Percentiles rank a stretch among this genome's conserved stretches.
phyloP scores from a whole-genome alignment of 2,888 invertebrate species.

The Trachelus stipa region DNA sequence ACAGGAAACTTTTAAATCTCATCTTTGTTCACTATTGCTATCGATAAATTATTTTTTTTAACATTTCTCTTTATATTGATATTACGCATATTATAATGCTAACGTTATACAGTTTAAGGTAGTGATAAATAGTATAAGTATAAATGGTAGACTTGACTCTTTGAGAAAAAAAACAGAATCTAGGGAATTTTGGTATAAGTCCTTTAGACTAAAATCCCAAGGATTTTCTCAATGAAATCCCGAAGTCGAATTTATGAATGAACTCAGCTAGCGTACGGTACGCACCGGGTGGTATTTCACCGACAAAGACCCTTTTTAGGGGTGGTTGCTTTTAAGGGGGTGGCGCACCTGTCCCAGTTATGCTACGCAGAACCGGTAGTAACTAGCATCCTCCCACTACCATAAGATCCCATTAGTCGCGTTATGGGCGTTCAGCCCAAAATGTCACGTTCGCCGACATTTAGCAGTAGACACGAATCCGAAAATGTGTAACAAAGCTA shows the following conservation, averaged over 20 bases:
- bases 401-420: background rate
- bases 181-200: background rate
- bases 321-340: conserved; percentile 19
- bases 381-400: conserved; percentile 6
- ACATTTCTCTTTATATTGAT: background rate
- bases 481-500: conserved; percentile 1
- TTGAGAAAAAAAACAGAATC: background rate
- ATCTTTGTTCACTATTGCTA: background rate
- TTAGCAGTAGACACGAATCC: background rate
- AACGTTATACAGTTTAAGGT: background rate
- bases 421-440: background rate
- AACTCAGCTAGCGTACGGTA: conserved; percentile 24
- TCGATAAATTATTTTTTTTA: background rate
- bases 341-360: conserved; percentile 32
- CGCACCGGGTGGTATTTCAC: conserved; percentile 27
- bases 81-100: background rate
- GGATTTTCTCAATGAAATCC: conserved; percentile 32
- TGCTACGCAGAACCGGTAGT: conserved; percentile 7
- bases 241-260: conserved; percentile 34
- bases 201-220: background rate
- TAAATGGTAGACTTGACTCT: background rate
- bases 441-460: conserved; percentile 4
- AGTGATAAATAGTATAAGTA: background rate
- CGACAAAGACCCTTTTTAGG: conserved; percentile 24
- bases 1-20: background rate